These are phyloP conservation scores for Punctoribates punctum DNA, from an alignment of 2,888 invertebrate species.

Conservation along the genomic window DNA sequence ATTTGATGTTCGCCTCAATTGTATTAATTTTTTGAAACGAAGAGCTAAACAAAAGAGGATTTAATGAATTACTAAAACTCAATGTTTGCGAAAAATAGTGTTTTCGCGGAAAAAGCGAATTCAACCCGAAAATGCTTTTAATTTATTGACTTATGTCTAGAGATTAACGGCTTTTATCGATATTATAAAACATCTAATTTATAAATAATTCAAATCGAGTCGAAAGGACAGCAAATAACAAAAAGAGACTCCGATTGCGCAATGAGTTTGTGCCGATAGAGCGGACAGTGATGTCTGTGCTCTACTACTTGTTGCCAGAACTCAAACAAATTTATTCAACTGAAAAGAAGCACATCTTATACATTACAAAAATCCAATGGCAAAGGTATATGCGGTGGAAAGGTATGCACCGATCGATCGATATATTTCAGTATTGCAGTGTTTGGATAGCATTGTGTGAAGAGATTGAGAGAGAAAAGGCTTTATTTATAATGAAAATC, in stretches of 20 bases:
- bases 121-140: too few species aligned
- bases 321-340: conserved; percentile 16
- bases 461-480: not conserved
- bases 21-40: too few species aligned
- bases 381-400: not conserved
- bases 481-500: conserved; percentile 4
- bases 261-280: not conserved
- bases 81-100: too few species aligned
- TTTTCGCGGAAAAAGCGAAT: too few species aligned
- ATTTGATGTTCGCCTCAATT: too few species aligned
- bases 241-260: not conserved
- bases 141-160: too few species aligned
- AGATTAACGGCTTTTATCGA: too few species aligned
- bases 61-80: too few species aligned
- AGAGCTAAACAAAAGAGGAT: too few species aligned
- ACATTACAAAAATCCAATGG: not conserved
- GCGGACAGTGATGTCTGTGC: not conserved
- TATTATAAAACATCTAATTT: too few species aligned
- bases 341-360: conserved; percentile 15
- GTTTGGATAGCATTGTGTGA: conserved; percentile 7
- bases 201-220: too few species aligned
- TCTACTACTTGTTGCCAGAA: conserved; percentile 14
- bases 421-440: not conserved
- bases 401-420: not conserved
- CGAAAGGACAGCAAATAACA: too few species aligned